phyloP scores from a whole-genome alignment of 2,888 invertebrate genomes.

The Laothoe populi region DNA sequence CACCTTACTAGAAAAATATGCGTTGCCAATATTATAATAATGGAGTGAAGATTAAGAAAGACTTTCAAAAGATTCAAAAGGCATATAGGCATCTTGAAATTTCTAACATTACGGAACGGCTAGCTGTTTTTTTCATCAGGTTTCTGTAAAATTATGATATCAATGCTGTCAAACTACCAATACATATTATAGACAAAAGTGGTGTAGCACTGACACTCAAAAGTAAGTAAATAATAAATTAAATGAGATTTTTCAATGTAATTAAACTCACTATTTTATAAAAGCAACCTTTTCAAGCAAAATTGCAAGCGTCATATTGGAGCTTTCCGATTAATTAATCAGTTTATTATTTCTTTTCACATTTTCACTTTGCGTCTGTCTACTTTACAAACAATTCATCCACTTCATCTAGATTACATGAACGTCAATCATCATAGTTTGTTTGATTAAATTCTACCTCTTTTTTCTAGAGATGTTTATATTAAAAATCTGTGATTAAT shows the following conservation, averaged over 20 bases:
- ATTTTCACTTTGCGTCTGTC: background rate
- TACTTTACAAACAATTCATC: slow-evolving; percentile 9
- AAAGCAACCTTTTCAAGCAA: background rate
- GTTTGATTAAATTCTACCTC: slow-evolving; percentile 16
- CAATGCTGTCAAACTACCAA: too few relatives aligned
- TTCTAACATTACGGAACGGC: too few relatives aligned
- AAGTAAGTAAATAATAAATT: background rate
- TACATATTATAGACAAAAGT: too few relatives aligned
- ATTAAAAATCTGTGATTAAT: slow-evolving; percentile 4
- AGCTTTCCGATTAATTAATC: slow-evolving; percentile 16
- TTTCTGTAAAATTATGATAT: too few relatives aligned
- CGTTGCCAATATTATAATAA: too few relatives aligned
- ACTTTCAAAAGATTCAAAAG: too few relatives aligned
- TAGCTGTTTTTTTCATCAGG: too few relatives aligned
- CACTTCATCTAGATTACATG: slow-evolving; percentile 13
- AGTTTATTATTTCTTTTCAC: background rate
- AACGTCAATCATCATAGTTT: slow-evolving; percentile 11
- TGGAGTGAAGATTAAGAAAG: too few relatives aligned
- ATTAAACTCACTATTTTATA: background rate
- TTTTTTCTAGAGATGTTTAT: background rate
- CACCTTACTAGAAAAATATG: too few relatives aligned
- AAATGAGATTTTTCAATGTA: background rate
- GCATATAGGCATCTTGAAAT: too few relatives aligned
- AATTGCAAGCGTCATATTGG: background rate
- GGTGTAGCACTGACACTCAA: too few relatives aligned